These are phyloP conservation scores for Sarcophaga carnaria DNA, from an alignment of 2,888 invertebrate species.

Conservation along the genomic window DNA sequence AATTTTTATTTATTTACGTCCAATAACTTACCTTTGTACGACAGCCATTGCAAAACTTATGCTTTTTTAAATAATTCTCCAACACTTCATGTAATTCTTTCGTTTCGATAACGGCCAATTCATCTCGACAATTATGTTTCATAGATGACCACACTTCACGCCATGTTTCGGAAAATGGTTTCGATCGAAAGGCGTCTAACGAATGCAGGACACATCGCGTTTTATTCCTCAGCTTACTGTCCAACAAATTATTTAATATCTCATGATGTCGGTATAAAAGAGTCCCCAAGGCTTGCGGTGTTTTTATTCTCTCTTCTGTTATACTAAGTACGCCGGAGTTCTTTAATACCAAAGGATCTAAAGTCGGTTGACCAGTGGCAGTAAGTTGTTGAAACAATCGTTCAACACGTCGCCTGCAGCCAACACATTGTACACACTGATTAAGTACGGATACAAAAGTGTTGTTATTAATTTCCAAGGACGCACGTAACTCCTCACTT, in stretches of 20 bases:
- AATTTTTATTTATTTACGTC: neutral
- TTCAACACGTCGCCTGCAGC: constrained; percentile 95
- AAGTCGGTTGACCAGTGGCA: constrained; percentile 91
- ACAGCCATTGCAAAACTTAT: constrained; percentile 96
- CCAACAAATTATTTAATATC: constrained; percentile 89
- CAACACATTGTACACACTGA: constrained; percentile 96
- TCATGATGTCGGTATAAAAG: constrained; percentile 93
- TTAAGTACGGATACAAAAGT: constrained; percentile 92
- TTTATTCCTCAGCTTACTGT: constrained; percentile 93
- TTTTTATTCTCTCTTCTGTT: constrained; percentile 89
- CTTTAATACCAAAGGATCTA: constrained; percentile 92
- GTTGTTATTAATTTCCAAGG: constrained; percentile 91
- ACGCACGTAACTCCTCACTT: constrained; percentile 89
- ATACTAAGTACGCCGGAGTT: constrained; percentile 90
- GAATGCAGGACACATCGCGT: constrained; percentile 94
- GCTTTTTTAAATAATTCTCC: constrained; percentile 94
- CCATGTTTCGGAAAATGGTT: constrained; percentile 89
- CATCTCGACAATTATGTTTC: constrained; percentile 90
- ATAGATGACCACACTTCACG: constrained; percentile 93
- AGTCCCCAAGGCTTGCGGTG: constrained; percentile 91
- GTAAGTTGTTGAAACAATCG: constrained; percentile 92
- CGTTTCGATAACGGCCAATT: constrained; percentile 93
- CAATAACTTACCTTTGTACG: constrained; percentile 89
- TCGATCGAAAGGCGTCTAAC: constrained; percentile 91
- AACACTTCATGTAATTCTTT: constrained; percentile 92